Base-by-base conservation (phyloP, 2,888 invertebrate species). In the Abrostola triplasia region DNA sequence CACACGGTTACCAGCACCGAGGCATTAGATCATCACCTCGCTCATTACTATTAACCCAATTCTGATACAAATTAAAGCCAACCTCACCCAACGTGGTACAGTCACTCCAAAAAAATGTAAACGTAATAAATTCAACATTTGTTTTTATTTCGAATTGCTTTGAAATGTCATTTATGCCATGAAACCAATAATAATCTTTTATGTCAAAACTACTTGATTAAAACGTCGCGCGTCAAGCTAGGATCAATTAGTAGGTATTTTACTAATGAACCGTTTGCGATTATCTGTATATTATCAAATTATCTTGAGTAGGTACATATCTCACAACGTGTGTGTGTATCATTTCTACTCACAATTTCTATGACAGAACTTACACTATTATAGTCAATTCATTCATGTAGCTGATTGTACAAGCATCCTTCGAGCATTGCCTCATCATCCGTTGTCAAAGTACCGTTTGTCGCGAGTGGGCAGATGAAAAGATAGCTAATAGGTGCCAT, bases 391-490 rank as follows among this genome's bases (percentile, higher is more conserved):
- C n/a, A n/a, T n/a, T 10, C 8, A 35, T 42, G 48, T 58, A 13
- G 8, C 24, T 5, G 8, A 52, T 44, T 12, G 36, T 24, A 37
- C 37, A 8, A 7, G 44, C 8, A 54, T 40, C n/a, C 44, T 57
- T 44, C 41, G n/a, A 56, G 9, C 12, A 58, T 52, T 70, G 61
- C 74, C 53, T 64, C 73, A 64, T 40, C n/a, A 36, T 50, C 49
- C 36, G 60, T 41, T 41, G 12, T 40, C 8, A 54, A 59, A 36
- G 59, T 38, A 57, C 59, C 65, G 73, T 73, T 61, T 44, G 41
- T 11, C 5, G 57, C 63, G 77, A 24, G 24, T 77, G 76, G 78
- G 77, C 36, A 67, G 77, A 77, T 77, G 70, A 77, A 77, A 73
- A 69, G 74, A 70, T 58, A 36, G 5, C 42, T 65, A 61, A 70